Conservation (phyloP, 2,797 vertebrate genomes). For the Spea hammondii region DNA sequence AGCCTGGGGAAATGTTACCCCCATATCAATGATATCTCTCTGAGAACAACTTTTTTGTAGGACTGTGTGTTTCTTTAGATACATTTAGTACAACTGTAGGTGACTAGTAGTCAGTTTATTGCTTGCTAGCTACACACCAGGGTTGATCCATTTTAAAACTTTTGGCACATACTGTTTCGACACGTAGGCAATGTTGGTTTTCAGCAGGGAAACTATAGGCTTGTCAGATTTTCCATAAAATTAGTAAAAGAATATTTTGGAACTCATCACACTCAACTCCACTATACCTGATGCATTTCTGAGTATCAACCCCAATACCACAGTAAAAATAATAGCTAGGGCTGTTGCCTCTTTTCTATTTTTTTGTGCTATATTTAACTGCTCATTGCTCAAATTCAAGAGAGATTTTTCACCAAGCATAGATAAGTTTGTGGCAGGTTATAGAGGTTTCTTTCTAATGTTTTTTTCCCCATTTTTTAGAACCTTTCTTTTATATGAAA, state of each 20-base stretch:
- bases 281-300: not conserved
- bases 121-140: slow-evolving; percentile 91
- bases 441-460: not conserved
- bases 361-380: not conserved
- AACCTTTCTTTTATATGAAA: not conserved
- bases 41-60: slow-evolving; percentile 82
- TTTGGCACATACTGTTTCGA: slow-evolving; percentile 84
- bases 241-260: slow-evolving; percentile 48
- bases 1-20: slow-evolving; percentile 78
- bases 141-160: slow-evolving; percentile 94
- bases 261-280: slow-evolving; percentile 31
- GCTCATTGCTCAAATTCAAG: slow-evolving; percentile 14
- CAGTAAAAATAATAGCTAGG: not conserved
- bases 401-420: not conserved
- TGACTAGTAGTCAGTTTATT: slow-evolving; percentile 85
- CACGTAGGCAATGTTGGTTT: slow-evolving; percentile 75
- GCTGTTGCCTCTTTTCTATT: not conserved
- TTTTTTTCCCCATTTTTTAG: not conserved
- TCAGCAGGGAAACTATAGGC: slow-evolving; percentile 68
- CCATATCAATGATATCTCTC: slow-evolving; percentile 81
- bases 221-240: slow-evolving; percentile 75
- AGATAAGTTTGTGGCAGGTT: not conserved
- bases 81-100: slow-evolving; percentile 88
- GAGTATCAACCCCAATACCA: slow-evolving; percentile 4
- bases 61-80: slow-evolving; percentile 90